phyloP scores from a whole-genome alignment of 1,140 invertebrate species.

The Lepidotrigona ventralis region DNA sequence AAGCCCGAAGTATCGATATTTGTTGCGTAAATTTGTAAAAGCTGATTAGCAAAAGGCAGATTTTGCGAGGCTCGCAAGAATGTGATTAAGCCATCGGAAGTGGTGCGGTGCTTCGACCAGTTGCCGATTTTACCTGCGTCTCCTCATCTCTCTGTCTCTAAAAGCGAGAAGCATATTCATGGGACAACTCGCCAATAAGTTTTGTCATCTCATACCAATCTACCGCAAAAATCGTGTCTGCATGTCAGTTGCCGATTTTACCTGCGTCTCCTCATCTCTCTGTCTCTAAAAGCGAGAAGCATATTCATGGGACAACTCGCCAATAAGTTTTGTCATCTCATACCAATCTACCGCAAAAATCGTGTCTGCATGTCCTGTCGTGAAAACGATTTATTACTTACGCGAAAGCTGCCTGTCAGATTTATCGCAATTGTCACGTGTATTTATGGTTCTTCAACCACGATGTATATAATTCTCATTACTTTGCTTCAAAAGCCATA shows the following conservation, averaged over 20 bases:
- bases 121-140: conserved; percentile 26
- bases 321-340: no score
- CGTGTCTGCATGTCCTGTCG: conserved; percentile 45
- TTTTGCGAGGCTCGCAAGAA: no score
- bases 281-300: neutral
- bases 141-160: conserved; percentile 25
- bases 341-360: conserved; percentile 60
- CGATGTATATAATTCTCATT: no score
- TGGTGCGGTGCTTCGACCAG: conserved; percentile 39
- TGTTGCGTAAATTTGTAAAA: no score
- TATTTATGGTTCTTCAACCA: conserved; percentile 15
- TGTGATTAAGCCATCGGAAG: conserved; percentile 64
- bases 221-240: conserved; percentile 57
- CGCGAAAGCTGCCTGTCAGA: conserved; percentile 32
- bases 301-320: neutral
- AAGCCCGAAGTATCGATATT: neutral
- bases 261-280: conserved; percentile 32
- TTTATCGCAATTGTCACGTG: conserved; percentile 38
- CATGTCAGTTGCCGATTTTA: conserved; percentile 35
- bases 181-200: conserved; percentile 1
- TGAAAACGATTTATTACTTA: conserved; percentile 62
- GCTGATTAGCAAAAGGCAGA: no score
- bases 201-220: no score
- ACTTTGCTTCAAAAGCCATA: no score
- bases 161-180: neutral